phyloP scores from a whole-genome alignment of 2,888 invertebrate species.

The Asteroscopus sphinx region DNA sequence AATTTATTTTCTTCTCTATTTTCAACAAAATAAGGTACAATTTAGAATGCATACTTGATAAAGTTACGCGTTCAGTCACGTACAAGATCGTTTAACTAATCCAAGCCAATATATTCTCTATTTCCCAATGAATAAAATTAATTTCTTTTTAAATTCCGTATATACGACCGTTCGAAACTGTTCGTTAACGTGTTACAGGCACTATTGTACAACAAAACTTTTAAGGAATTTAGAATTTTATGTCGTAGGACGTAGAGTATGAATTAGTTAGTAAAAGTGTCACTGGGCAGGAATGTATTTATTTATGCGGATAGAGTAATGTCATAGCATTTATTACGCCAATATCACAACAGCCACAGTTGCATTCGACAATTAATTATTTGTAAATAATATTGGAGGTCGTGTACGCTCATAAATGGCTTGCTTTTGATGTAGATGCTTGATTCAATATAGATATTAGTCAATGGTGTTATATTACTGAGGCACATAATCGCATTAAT shows the following conservation, averaged over 20 bases:
- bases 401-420: constrained; percentile 80
- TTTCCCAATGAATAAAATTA: constrained; percentile 86
- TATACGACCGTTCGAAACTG: constrained; percentile 77
- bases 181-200: constrained; percentile 46
- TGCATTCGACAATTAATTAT: constrained; percentile 88
- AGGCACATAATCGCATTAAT: constrained; percentile 47
- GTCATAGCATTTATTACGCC: constrained; percentile 83
- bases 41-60: constrained; percentile 17
- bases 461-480: constrained; percentile 53
- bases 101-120: constrained; percentile 88
- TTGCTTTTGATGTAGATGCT: constrained; percentile 59
- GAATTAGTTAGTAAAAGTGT: constrained; percentile 47
- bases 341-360: constrained; percentile 85
- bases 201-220: constrained; percentile 39
- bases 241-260: constrained; percentile 45
- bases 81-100: constrained; percentile 81
- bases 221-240: constrained; percentile 50
- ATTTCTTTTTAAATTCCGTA: constrained; percentile 81
- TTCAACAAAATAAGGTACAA: constrained; percentile 3
- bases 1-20: constrained; percentile 54
- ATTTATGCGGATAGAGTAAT: constrained; percentile 75
- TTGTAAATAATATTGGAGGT: constrained; percentile 83
- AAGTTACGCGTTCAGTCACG: constrained; percentile 51
- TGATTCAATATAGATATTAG: constrained; percentile 68
- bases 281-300: constrained; percentile 64